Conservation (phyloP, 1,140 invertebrate genomes). For the Venturia canescens region DNA sequence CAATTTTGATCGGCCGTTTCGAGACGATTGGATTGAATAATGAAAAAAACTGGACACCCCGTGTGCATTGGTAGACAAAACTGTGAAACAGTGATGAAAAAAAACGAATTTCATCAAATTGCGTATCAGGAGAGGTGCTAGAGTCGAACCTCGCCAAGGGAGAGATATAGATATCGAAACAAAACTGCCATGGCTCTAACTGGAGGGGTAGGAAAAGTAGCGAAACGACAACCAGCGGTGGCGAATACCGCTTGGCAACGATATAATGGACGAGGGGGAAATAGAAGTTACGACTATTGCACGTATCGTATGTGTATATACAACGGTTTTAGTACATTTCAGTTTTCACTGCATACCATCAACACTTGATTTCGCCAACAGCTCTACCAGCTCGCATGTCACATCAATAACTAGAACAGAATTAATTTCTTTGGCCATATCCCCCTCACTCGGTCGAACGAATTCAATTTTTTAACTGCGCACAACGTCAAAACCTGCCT, state of each 20-base stretch:
- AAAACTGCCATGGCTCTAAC: background rate
- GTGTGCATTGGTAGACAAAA: background rate
- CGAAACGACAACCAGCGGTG: no score
- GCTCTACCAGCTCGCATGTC: no score
- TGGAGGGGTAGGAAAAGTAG: background rate
- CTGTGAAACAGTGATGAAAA: background rate
- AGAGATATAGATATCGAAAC: background rate
- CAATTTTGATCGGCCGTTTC: background rate
- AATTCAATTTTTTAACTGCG: no score
- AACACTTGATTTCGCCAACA: no score
- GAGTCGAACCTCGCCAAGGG: background rate
- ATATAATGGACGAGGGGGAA: background rate
- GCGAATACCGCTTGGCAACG: background rate
- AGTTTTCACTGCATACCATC: background rate
- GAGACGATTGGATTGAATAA: background rate
- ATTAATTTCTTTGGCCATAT: no score
- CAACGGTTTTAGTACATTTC: background rate
- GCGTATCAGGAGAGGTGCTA: background rate
- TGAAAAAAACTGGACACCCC: background rate
- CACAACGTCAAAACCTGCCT: no score
- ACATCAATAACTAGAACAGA: no score
- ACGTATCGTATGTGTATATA: background rate
- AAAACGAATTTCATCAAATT: background rate
- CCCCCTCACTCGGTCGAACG: no score
- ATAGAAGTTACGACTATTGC: background rate